Evolutionary conservation across 2,113 vertebrate species (phyloP).

Genomic region (Steatornis caripensis): DNA sequence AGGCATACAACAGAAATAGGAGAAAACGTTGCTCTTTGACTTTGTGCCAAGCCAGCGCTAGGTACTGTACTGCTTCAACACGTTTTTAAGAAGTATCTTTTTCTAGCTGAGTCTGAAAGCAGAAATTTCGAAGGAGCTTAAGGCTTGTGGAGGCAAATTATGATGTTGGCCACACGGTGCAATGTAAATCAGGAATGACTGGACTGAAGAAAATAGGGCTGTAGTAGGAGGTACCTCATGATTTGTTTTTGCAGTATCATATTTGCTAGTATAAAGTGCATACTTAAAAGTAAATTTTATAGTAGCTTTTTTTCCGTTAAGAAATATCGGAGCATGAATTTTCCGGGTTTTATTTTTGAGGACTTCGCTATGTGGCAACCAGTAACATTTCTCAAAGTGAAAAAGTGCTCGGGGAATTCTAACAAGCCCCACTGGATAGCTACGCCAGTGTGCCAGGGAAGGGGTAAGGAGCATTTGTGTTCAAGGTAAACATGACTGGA

Average conservation of each 20-base stretch:
- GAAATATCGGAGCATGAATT: background rate
- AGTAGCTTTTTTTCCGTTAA: background rate
- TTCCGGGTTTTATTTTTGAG: background rate
- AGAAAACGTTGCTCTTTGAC: background rate
- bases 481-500: background rate
- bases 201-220: background rate
- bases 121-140: background rate
- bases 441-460: background rate
- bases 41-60: background rate
- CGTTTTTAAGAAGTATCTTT: background rate
- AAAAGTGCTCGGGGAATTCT: background rate
- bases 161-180: rapidly evolving
- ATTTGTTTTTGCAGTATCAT: background rate
- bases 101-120: background rate
- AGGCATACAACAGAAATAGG: background rate
- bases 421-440: background rate
- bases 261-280: background rate
- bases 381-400: background rate
- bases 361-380: background rate
- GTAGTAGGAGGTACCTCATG: background rate
- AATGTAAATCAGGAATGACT: background rate
- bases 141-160: background rate
- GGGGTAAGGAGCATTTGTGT: background rate
- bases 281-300: background rate
- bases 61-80: background rate